Percentiles rank a stretch among this genome's conserved stretches.
Evolutionary conservation across 1,140 invertebrate species (phyloP).

Genomic region (Microplitis demolitor): DNA sequence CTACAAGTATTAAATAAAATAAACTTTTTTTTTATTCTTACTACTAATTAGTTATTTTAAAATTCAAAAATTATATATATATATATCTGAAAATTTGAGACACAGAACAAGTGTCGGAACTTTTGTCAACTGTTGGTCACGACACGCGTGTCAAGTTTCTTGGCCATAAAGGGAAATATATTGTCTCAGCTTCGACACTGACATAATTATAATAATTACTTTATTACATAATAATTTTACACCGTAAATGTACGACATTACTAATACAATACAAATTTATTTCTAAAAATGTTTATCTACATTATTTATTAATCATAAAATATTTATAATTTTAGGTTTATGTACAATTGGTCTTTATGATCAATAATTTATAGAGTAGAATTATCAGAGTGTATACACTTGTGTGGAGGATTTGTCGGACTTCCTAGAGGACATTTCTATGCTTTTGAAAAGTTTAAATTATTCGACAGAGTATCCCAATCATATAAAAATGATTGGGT

Average conservation of each 20-base stretch:
- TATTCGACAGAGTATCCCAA: conserved; percentile 85
- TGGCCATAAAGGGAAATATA: conserved; percentile 56
- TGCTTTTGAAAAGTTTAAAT: conserved; percentile 76
- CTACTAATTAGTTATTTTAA: too few species aligned
- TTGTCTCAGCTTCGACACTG: conserved; percentile 66
- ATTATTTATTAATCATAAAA: neutral
- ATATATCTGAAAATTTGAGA: too few species aligned
- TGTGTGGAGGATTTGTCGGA: conserved; percentile 83
- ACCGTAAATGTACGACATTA: neutral
- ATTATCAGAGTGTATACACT: conserved; percentile 85
- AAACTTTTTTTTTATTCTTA: too few species aligned
- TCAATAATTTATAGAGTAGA: neutral
- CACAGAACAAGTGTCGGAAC: too few species aligned
- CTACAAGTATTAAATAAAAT: too few species aligned
- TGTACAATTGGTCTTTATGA: neutral
- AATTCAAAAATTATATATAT: too few species aligned
- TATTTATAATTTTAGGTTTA: neutral
- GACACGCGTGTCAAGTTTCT: conserved; percentile 73
- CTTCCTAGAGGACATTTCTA: conserved; percentile 76
- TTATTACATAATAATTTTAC: neutral
- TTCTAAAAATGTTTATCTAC: neutral
- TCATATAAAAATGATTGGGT: conserved; percentile 80
- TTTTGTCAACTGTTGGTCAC: conserved; percentile 69
- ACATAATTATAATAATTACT: conserved; percentile 27
- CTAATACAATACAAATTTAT: neutral